Conservation (phyloP, 37 sponge, comb jelly and placozoan genomes). For the Mnemiopsis leidyi region DNA sequence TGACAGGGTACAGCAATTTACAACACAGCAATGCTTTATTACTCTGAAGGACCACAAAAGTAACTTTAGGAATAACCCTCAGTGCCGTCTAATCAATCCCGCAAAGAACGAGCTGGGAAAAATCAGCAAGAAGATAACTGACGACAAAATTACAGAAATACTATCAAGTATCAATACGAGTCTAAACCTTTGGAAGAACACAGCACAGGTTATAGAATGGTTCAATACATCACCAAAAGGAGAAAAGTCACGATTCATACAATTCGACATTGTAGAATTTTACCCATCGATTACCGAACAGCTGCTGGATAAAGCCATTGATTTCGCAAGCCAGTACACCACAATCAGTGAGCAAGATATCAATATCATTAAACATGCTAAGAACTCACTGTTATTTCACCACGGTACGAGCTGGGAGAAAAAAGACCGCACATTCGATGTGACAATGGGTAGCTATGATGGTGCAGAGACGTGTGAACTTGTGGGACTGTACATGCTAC, state of each 20-base stretch:
- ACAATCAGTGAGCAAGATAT: neutral
- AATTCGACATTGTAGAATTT: neutral
- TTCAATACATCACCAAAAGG: too few relatives aligned
- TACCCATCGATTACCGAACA: conserved; percentile 18
- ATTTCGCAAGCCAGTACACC: neutral
- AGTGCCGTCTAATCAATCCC: conserved; percentile 2
- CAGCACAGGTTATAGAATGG: neutral
- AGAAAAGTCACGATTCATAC: neutral
- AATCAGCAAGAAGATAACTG: neutral
- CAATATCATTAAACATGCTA: neutral
- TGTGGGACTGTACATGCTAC: too few relatives aligned
- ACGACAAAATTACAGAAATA: too few relatives aligned
- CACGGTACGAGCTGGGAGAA: too few relatives aligned
- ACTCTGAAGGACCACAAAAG: neutral
- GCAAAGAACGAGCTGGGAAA: neutral
- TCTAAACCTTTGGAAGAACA: neutral
- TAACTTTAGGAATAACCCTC: neutral
- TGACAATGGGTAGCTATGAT: too few relatives aligned
- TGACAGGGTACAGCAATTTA: neutral
- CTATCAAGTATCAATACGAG: neutral
- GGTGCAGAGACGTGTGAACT: too few relatives aligned
- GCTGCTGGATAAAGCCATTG: neutral
- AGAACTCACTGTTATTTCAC: too few relatives aligned
- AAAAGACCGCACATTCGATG: too few relatives aligned
- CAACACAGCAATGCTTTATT: neutral